Conservation (phyloP, 2,113 vertebrate genomes). For the Corynorhinus townsendii region DNA sequence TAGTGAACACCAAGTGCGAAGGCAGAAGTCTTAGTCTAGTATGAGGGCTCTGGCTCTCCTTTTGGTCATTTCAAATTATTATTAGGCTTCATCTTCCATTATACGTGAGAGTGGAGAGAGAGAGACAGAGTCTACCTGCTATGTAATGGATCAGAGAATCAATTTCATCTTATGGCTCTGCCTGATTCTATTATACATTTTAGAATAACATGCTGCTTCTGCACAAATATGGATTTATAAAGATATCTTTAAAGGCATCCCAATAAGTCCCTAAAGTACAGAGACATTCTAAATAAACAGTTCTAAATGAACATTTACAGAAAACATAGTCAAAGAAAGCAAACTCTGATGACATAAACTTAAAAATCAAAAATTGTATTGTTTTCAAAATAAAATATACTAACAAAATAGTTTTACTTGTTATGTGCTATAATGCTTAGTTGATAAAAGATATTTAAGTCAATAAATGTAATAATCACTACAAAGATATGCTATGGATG, state of each 20-base stretch:
- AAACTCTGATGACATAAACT: neutral
- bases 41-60: neutral
- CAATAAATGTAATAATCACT: neutral
- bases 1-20: neutral
- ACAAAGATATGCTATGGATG: neutral
- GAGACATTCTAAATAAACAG: neutral
- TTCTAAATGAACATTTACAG: neutral
- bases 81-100: neutral
- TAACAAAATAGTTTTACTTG: neutral
- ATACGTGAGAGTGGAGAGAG: neutral
- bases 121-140: neutral
- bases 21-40: neutral
- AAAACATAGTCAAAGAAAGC: neutral
- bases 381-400: slow-evolving; percentile 40
- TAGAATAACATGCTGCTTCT: neutral
- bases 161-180: neutral
- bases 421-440: neutral
- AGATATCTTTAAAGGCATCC: neutral
- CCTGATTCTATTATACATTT: neutral
- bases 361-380: neutral
- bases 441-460: slow-evolving; percentile 17
- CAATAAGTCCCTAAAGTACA: neutral
- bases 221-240: neutral
- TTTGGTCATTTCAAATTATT: neutral
- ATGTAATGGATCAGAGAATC: neutral